Evolutionary conservation across 2,797 vertebrate genomes (phyloP), one percentile per base, ranked within the genome.

Genomic region (Lophius americanus): DNA sequence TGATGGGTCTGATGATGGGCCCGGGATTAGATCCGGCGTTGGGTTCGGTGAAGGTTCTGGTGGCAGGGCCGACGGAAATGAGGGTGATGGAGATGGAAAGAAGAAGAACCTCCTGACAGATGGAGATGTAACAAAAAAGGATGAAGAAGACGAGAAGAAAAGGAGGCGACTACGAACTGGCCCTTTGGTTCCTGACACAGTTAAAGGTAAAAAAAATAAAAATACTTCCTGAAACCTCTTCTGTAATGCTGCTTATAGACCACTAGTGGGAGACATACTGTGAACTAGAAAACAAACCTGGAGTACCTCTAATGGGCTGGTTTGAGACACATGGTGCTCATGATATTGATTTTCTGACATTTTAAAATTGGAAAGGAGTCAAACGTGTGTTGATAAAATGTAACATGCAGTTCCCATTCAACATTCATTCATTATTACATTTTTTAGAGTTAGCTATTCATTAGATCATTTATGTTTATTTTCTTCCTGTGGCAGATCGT

Each of bases 121-220:
- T 60, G 76, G 42, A 69, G 62, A 71, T 47, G 64, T 55, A 35
- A 60, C 51, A 8, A 69, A 59, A 43, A 62, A 57, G 6, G 68
- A 66, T 23, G 75, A 66, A 55, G 69, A 2, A 5, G 70, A 62
- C 53, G 61, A 70, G 9, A 85, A 81, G 50, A 63, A 67, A 38
- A 91, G 85, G 59, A 92, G 80, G 68, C 53, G 11, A 50, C 47
- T 23, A n/a, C 80, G 49, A 83, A 52, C 12, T 39, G 84, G 70
- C 2, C 78, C 80, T 5, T 58, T 85, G 39, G 72, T 90, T 60
- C 76, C 93, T 13, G 88, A 92, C 14, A 76, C 69, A 2, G 36
- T 51, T 9, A 75, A 0, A 81, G 94, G 93, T 94, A 90, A 72
- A 68, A 23, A 23, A 23, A 23, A 23, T 23, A 23, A 23, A 23